Conservation (phyloP, 2,113 vertebrate species). For the Sander lucioperca region DNA sequence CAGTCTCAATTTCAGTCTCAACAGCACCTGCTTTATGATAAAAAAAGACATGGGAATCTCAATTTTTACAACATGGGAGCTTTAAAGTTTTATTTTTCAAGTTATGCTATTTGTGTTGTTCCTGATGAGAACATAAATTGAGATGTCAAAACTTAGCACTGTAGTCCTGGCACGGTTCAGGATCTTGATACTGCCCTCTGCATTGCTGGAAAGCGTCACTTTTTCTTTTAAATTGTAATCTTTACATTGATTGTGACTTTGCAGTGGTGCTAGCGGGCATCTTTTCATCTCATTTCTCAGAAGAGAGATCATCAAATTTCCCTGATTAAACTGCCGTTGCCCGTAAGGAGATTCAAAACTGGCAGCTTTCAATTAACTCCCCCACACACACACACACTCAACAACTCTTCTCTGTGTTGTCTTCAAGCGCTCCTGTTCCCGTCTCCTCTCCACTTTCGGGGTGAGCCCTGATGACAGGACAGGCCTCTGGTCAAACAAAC, state of each 20-base stretch:
- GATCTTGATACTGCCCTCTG: no score
- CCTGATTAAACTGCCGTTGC: background rate
- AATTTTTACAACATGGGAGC: no score
- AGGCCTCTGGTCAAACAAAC: conserved; percentile 70
- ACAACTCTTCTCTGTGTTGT: background rate
- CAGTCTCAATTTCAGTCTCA: no score
- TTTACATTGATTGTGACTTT: no score
- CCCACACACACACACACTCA: background rate
- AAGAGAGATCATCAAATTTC: background rate
- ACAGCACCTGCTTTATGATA: no score
- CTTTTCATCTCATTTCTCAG: no score
- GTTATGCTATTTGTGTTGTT: background rate
- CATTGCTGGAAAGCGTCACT: no score
- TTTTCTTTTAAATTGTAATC: background rate
- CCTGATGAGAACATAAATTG: no score
- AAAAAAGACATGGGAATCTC: no score
- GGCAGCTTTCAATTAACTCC: background rate
- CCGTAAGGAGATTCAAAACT: background rate
- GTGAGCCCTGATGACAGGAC: conserved; percentile 57
- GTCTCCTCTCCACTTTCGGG: conserved; percentile 19
- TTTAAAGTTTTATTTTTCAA: no score
- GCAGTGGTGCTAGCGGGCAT: background rate
- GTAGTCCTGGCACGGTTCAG: no score
- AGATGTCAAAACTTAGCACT: no score
- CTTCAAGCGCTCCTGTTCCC: conserved; percentile 15